A percentile compares a stretch with the other conserved stretches of the same genome.
Evolutionary conservation across 2,888 invertebrate genomes (phyloP).

Genomic region (Callimorpha dominula): DNA sequence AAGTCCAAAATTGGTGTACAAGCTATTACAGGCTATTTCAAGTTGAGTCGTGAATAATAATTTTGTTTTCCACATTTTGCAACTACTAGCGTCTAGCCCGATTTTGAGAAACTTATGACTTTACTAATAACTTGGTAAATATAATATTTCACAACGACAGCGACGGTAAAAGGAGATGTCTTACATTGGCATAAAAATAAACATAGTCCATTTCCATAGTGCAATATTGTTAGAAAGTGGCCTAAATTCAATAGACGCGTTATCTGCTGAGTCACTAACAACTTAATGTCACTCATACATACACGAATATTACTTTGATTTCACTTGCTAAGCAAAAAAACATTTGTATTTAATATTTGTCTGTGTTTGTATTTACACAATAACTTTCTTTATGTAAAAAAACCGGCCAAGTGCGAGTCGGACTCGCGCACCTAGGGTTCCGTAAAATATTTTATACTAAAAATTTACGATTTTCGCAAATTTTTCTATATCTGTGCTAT

Average conservation of each 20-base stretch:
- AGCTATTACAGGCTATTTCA: background rate
- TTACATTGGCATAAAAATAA: background rate
- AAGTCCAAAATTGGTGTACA: background rate
- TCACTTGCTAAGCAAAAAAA: constrained; percentile 26
- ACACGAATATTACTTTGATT: constrained; percentile 30
- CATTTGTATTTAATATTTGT: background rate
- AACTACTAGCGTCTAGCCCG: too few relatives aligned
- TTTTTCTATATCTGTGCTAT: too few relatives aligned
- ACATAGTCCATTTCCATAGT: constrained; percentile 11
- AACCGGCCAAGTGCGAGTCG: too few relatives aligned
- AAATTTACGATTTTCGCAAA: too few relatives aligned
- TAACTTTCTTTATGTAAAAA: too few relatives aligned
- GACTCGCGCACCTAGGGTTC: too few relatives aligned
- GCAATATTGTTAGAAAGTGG: constrained; percentile 43
- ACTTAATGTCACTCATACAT: constrained; percentile 25
- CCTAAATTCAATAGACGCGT: constrained; percentile 33
- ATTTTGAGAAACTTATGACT: too few relatives aligned
- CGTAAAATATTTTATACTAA: too few relatives aligned
- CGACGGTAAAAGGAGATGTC: background rate
- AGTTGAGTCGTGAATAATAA: background rate
- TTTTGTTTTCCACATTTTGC: too few relatives aligned
- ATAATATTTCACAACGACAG: background rate
- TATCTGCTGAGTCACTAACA: constrained; percentile 43
- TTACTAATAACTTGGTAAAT: background rate
- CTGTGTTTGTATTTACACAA: background rate